Evolutionary conservation across 2,113 vertebrate species (phyloP).

Genomic region (Pseudopodoces humilis): DNA sequence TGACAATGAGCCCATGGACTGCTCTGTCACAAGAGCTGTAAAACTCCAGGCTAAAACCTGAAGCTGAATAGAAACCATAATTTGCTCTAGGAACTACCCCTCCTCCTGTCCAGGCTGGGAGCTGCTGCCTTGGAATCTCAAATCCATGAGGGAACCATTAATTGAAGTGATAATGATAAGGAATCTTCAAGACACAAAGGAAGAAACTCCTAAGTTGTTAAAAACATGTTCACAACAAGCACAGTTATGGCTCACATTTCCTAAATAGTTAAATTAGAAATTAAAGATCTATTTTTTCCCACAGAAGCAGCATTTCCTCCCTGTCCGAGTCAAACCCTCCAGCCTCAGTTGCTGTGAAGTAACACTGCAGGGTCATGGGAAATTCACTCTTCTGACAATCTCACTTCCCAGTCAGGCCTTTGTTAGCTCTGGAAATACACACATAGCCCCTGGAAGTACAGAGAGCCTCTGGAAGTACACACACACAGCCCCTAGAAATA

Average conservation of each 20-base stretch:
- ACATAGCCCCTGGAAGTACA: neutral
- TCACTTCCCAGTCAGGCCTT: slow-evolving; percentile 60
- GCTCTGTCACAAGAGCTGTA: neutral
- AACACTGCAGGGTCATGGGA: slow-evolving; percentile 75
- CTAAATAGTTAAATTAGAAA: slow-evolving; percentile 56
- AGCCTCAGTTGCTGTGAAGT: slow-evolving; percentile 50
- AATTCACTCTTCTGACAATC: slow-evolving; percentile 54
- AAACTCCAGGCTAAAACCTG: neutral
- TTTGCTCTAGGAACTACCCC: neutral
- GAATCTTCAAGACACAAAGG: neutral
- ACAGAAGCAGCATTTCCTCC: slow-evolving; percentile 74
- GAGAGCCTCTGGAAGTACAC: neutral
- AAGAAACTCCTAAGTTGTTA: neutral
- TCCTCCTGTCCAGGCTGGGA: neutral
- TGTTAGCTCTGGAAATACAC: neutral
- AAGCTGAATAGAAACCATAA: neutral
- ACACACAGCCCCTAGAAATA: no score
- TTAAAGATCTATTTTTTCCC: neutral
- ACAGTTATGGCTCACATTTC: neutral
- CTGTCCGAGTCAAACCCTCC: slow-evolving; percentile 58
- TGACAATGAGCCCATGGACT: neutral
- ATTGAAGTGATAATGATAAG: neutral
- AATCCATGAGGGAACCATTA: neutral
- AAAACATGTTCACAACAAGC: neutral
- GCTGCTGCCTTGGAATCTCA: neutral